phyloP scores from a whole-genome alignment of 2,888 invertebrate genomes.

The Helicoverpa assulta region DNA sequence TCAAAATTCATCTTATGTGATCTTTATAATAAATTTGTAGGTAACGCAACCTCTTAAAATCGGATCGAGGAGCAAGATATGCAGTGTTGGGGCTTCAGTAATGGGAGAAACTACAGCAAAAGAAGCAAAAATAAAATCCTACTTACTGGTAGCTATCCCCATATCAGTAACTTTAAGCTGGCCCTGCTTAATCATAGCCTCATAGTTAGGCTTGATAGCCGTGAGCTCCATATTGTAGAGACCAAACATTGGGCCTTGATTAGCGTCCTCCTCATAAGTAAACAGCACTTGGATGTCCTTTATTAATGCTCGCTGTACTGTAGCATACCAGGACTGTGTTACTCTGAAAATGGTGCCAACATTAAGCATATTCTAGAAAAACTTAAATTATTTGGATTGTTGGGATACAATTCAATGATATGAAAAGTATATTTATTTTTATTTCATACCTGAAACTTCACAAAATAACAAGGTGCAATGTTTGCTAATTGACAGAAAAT shows the following conservation, averaged over 20 bases:
- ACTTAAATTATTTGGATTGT: not conserved
- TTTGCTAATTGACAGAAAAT: conserved; percentile 14
- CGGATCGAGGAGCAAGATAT: too few species aligned
- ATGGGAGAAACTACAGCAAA: too few species aligned
- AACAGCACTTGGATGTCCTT: conserved; percentile 96
- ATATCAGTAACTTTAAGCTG: conserved; percentile 95
- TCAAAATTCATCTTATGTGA: too few species aligned
- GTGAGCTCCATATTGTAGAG: conserved; percentile 94
- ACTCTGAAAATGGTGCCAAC: conserved; percentile 73
- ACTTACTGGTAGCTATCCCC: conserved; percentile 94
- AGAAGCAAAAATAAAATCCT: not conserved
- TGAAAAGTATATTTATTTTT: not conserved
- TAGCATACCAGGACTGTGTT: conserved; percentile 93
- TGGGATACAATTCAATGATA: not conserved
- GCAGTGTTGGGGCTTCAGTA: too few species aligned
- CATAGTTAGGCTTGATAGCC: conserved; percentile 96
- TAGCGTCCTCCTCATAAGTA: conserved; percentile 92
- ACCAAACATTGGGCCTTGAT: conserved; percentile 94
- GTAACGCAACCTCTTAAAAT: too few species aligned
- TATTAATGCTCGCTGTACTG: conserved; percentile 93
- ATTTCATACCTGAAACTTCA: not conserved
- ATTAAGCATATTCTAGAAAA: not conserved
- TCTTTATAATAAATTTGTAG: too few species aligned
- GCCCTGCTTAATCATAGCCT: conserved; percentile 96
- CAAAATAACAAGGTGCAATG: not conserved